Evolutionary conservation across 1,140 invertebrate genomes (phyloP).

Genomic region (Papilio xuthus): DNA sequence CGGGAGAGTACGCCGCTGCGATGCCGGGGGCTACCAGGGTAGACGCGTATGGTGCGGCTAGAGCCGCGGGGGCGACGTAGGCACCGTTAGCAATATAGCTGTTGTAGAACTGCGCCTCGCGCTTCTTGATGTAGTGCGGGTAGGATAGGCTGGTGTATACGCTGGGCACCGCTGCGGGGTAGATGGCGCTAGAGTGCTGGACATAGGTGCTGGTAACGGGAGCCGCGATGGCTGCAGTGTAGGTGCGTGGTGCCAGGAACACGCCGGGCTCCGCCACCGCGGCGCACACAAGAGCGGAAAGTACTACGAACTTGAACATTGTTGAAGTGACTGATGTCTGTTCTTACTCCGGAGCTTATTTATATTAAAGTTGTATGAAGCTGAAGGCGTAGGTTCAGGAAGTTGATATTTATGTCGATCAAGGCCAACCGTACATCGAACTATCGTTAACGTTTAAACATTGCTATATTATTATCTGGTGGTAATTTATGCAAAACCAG

Average conservation of each 20-base stretch:
- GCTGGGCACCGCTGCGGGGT: conserved; percentile 62
- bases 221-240: conserved; percentile 50
- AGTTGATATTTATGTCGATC: conserved; percentile 1
- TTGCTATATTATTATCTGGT: background rate
- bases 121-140: conserved; percentile 66
- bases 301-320: conserved; percentile 82
- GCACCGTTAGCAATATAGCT: conserved; percentile 48
- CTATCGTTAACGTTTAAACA: background rate
- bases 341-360: background rate
- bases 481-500: too few relatives aligned
- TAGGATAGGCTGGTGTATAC: background rate
- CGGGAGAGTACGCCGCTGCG: conserved; percentile 43
- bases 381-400: background rate
- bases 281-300: conserved; percentile 77
- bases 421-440: background rate
- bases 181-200: conserved; percentile 52
- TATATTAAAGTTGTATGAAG: background rate
- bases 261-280: conserved; percentile 62
- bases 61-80: conserved; percentile 41
- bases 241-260: conserved; percentile 47
- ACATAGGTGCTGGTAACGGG: conserved; percentile 49
- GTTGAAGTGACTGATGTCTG: conserved; percentile 49
- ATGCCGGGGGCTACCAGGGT: conserved; percentile 51
- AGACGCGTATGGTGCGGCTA: conserved; percentile 46
- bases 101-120: conserved; percentile 49